Base-by-base conservation (phyloP, 2,113 vertebrate genomes). In the Rostratula benghalensis region DNA sequence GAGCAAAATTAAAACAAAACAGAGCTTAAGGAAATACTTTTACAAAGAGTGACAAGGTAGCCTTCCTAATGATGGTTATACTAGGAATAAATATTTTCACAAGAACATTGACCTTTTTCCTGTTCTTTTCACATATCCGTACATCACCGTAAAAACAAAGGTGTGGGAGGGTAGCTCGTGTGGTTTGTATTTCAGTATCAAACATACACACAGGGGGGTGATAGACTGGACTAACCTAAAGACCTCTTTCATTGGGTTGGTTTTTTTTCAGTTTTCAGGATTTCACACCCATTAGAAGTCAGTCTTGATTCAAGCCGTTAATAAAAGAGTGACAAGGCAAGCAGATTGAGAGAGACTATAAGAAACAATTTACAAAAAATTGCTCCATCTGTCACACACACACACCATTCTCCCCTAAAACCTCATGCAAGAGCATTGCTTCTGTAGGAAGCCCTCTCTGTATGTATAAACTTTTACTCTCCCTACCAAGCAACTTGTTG, bases 311-410 rank as follows among this genome's bases (percentile, higher is more conserved):
- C 67, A 51, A 67, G 91, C n/a, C 89, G 94, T 94, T 93, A 96
- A 92, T 51, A 65, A 91, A 94, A 37, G 43, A 85, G 59, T 35
- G n/a, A 94, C 91, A 77, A 96, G 37, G 89, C 74, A 96, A 89
- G 81, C 6, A 82, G 83, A 94, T 46, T 85, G 89, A 89, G 54
- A 82, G 92, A 90, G 80, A 93, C 94, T 85, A 74, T 91, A 90
- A 84, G 54, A 87, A 70, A 93, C 75, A 73, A 73, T 50, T 46
- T 76, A 82, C 91, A 77, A 91, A 76, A 91, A 92, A 95, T 74
- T 69, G 35, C 81, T 95, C 70, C 92, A 91, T 41, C 65, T 89
- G 83, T 41, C 76, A 69, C 76, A 88, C 54, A 60, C 41, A 27
- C 22, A 18, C 22, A 57, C 28, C n/a, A n/a, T n/a, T n/a, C n/a